Conservation (phyloP, 2,888 invertebrate species). For the Helobdella robusta region DNA sequence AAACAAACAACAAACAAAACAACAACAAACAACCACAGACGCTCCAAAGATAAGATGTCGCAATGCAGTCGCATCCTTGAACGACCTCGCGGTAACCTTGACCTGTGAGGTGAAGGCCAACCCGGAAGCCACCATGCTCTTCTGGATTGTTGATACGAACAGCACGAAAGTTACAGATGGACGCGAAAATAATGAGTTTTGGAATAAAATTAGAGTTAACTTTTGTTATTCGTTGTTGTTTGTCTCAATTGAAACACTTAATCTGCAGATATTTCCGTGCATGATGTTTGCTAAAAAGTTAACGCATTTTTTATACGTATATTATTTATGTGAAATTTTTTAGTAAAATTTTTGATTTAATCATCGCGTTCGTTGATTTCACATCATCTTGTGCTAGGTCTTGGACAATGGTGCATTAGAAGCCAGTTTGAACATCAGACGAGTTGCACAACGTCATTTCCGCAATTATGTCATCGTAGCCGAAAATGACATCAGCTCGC, state of each 20-base stretch:
- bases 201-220: conserved; percentile 6
- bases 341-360: no score
- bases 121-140: neutral
- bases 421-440: conserved; percentile 6
- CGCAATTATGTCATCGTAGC: conserved; percentile 5
- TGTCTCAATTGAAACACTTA: no score
- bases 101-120: conserved; percentile 15
- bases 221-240: neutral
- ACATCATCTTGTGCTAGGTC: neutral
- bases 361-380: no score
- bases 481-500: neutral
- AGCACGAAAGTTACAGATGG: neutral
- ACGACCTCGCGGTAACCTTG: neutral
- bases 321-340: no score
- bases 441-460: conserved; percentile 2
- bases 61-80: neutral
- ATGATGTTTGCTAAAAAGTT: no score
- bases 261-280: no score
- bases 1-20: no score
- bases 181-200: neutral
- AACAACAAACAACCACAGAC: no score
- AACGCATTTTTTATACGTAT: no score
- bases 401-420: neutral
- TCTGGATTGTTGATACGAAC: conserved; percentile 14
- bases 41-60: conserved; percentile 13